Percentiles rank a stretch among this genome's conserved stretches.
Evolutionary conservation across 2,113 vertebrate species (phyloP).

Genomic region (Taurulus bubalis): DNA sequence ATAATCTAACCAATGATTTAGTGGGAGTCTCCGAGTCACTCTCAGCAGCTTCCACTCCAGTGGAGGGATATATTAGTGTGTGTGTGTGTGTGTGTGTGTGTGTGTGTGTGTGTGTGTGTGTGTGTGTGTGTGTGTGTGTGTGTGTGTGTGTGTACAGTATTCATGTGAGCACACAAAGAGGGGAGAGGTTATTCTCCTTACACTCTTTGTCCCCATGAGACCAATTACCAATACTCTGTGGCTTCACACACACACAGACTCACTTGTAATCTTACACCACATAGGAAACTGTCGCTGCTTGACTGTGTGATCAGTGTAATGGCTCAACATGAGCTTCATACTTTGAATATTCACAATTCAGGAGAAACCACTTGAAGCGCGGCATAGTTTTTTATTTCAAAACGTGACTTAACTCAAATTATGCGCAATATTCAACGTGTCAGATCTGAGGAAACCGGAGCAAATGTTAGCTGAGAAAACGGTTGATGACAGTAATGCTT

Average conservation of each 20-base stretch:
- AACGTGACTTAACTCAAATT: background rate
- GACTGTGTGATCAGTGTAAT: conserved; percentile 62
- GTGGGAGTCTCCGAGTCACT: conserved; percentile 44
- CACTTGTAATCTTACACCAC: conserved; percentile 50
- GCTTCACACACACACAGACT: conserved; percentile 42
- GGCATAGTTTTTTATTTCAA: background rate
- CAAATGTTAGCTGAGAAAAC: background rate
- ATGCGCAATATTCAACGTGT: conserved; percentile 1
- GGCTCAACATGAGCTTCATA: conserved; percentile 41
- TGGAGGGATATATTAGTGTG: conserved; percentile 45
- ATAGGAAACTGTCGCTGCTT: conserved; percentile 44
- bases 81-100: conserved; percentile 20
- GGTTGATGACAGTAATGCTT: background rate
- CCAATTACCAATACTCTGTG: conserved; percentile 65
- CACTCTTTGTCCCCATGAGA: conserved; percentile 58
- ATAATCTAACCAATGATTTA: conserved; percentile 70
- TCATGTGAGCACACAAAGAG: background rate
- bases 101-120: conserved; percentile 29
- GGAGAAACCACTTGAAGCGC: conserved; percentile 32
- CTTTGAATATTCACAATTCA: conserved; percentile 57
- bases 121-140: conserved; percentile 21
- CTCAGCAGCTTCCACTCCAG: conserved; percentile 49
- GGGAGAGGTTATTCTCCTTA: conserved; percentile 57
- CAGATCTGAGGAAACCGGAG: background rate
- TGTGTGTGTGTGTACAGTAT: conserved; percentile 13